Conservation (phyloP, 2,113 vertebrate genomes). For the Bos javanicus region DNA sequence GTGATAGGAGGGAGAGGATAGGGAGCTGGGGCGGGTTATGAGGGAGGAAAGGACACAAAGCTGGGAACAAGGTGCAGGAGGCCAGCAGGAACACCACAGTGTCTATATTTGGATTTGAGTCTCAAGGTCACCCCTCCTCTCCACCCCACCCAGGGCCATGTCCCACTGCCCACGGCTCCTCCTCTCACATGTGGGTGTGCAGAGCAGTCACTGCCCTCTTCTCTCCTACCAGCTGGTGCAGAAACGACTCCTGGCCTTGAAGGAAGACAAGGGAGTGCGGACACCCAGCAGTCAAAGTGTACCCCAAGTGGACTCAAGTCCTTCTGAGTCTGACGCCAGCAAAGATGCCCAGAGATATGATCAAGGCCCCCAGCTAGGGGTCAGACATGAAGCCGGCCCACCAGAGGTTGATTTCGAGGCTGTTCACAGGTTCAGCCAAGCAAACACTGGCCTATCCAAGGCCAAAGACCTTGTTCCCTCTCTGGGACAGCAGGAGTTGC, state of each 20-base stretch:
- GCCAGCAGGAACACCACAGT: not conserved
- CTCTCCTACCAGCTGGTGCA: slow-evolving; percentile 39
- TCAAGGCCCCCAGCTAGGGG: too few species aligned
- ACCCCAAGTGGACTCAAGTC: not conserved
- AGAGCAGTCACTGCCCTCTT: not conserved
- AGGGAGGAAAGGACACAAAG: not conserved
- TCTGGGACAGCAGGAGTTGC: too few species aligned
- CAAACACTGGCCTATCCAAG: not conserved
- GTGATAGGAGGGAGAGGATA: too few species aligned
- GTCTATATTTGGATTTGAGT: not conserved
- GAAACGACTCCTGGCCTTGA: slow-evolving; percentile 1
- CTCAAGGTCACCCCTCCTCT: accelerated
- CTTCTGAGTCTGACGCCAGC: not conserved
- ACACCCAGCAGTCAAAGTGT: not conserved
- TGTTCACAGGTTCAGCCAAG: not conserved
- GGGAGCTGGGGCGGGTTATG: not conserved
- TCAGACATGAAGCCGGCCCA: not conserved
- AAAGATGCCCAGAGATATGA: not conserved
- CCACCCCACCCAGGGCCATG: too few species aligned
- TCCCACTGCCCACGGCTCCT: not conserved
- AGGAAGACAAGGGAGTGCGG: not conserved
- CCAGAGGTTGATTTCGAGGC: not conserved
- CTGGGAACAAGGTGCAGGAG: not conserved
- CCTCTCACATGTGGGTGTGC: not conserved
- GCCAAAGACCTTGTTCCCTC: not conserved